Conservation (phyloP, 1,140 invertebrate species). For the Plectrocnemia conspersa region DNA sequence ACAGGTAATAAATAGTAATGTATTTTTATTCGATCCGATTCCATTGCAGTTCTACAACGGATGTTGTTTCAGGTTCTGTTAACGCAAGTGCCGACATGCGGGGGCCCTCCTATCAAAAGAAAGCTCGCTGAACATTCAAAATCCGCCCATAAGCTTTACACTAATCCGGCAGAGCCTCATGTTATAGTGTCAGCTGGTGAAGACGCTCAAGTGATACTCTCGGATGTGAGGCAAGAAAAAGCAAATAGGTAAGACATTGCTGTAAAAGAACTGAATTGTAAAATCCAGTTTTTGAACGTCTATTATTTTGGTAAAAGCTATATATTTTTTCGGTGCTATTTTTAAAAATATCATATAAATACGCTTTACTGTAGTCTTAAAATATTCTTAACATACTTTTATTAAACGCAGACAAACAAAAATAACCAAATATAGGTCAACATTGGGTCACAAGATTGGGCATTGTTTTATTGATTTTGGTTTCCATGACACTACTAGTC, state of each 20-base stretch:
- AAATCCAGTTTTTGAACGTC: neutral
- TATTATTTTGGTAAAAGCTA: neutral
- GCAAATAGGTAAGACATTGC: conserved; percentile 37
- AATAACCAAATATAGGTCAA: too few species aligned
- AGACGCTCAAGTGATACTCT: conserved; percentile 74
- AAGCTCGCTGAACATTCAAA: conserved; percentile 65
- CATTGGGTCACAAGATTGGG: too few species aligned
- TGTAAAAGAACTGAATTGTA: neutral
- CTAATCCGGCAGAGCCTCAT: conserved; percentile 69
- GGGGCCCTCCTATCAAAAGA: conserved; percentile 52
- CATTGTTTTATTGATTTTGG: too few species aligned
- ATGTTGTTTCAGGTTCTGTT: conserved; percentile 44
- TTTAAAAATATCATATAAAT: neutral
- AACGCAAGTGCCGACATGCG: conserved; percentile 44
- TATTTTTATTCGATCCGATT: neutral
- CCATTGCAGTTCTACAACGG: neutral
- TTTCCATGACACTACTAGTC: too few species aligned
- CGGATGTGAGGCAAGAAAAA: conserved; percentile 70
- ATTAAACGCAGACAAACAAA: too few species aligned
- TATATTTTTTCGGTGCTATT: neutral
- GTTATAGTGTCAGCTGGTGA: conserved; percentile 82
- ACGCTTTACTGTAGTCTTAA: too few species aligned
- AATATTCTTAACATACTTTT: too few species aligned
- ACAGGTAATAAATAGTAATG: conserved; percentile 56
- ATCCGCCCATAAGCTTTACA: conserved; percentile 74